Evolutionary conservation across 2,797 vertebrate species (phyloP), one percentile per base, ranked within the genome.

Genomic region (Anisognathus igniventris): DNA sequence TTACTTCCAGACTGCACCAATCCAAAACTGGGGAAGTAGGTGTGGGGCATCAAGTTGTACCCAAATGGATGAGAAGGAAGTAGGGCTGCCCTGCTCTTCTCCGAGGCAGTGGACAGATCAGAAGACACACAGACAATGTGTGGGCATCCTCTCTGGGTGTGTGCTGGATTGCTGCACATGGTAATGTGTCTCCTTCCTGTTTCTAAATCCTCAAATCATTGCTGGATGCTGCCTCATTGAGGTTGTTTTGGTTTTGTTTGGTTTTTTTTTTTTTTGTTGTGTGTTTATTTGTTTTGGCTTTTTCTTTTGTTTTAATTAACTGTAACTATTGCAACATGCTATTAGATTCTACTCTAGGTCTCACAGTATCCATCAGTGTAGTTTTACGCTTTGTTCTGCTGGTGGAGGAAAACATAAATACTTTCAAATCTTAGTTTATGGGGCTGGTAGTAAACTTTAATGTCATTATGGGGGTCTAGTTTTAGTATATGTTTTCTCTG

Each of bases 241-340:
- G 77, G 18, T 8, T 2, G 11, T 27, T 51, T 37, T 4, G 7
- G 14, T 17, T 27, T 5, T 9, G 5, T 35, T 19, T 35, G 13
- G 1, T 9, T 14, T n/a, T 7, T 24, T 10, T 2, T 24, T 10
- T 2, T 13, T 13, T 39, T 13, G 12, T 24, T 15, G 17, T 20
- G 23, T 37, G 7, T 12, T 50, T 42, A 12, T 12, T 48, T 48
- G 39, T n/a, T 35, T 28, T 22, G 6, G 9, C 17, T 64, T 35
- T 42, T 11, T 35, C 3, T 12, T 72, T 54, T 48, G 17, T 23
- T 51, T 58, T 12, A 24, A 54, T n/a, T 80, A 47, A 2, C 19
- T 53, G 15, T 31, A 35, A 6, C 1, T 65, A 7, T 25, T 78
- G 22, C 12, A 57, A 20, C 27, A 45, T 7, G 31, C 5, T 39